These are phyloP conservation scores for Columbina picui DNA, from an alignment of 2,113 vertebrate species.

Conservation along the genomic window DNA sequence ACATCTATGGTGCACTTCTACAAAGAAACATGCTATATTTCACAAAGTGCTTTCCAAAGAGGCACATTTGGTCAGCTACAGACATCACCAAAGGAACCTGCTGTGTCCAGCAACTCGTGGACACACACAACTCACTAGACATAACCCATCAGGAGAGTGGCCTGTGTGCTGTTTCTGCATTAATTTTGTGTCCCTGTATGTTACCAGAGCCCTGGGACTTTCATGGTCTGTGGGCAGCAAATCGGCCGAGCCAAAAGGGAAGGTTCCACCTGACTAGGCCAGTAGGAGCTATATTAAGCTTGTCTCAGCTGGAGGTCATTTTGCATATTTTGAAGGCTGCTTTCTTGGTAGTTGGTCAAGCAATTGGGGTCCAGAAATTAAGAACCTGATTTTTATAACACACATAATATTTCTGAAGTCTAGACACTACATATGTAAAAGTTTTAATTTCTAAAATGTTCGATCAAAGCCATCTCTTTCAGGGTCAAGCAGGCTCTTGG, in stretches of 20 bases:
- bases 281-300: conserved; percentile 65
- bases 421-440: neutral
- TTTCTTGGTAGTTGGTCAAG: conserved; percentile 51
- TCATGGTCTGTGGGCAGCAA: conserved; percentile 67
- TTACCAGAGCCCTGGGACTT: conserved; percentile 48
- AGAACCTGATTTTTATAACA: neutral
- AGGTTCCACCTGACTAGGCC: conserved; percentile 65
- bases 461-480: conserved; percentile 5
- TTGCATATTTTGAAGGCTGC: conserved; percentile 60
- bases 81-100: neutral
- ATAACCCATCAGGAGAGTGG: neutral
- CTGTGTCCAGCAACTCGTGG: neutral
- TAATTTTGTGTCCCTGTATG: conserved; percentile 6
- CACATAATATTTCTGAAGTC: neutral
- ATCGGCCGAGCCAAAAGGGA: conserved; percentile 63
- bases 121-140: neutral
- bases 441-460: neutral
- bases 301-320: conserved; percentile 67
- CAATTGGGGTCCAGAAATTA: conserved; percentile 35
- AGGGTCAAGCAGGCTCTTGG: neutral
- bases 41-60: neutral
- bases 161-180: neutral
- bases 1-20: neutral
- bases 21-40: neutral
- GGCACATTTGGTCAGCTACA: neutral